Conservation (phyloP, 1,140 invertebrate species). For the Samia ricini region DNA sequence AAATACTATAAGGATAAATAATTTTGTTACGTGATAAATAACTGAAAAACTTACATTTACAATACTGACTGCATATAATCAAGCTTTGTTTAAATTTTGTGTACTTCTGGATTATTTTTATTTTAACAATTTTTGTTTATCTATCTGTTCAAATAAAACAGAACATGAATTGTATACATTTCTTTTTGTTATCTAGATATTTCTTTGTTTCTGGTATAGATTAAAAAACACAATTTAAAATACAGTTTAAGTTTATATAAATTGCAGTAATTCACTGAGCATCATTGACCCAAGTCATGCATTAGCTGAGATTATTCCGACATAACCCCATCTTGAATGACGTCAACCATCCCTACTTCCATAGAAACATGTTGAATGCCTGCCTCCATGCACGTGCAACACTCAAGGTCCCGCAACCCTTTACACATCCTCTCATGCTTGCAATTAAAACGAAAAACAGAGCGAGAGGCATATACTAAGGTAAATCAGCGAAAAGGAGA, state of each 20-base stretch:
- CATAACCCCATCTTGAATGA: slow-evolving; percentile 23
- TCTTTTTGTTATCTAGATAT: no score
- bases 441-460: slow-evolving; percentile 76
- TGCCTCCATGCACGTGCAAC: slow-evolving; percentile 66
- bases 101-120: neutral
- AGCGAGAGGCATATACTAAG: slow-evolving; percentile 42
- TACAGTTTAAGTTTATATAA: neutral
- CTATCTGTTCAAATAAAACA: no score
- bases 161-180: no score
- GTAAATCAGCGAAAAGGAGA: slow-evolving; percentile 48
- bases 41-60: slow-evolving; percentile 26
- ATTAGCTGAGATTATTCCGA: slow-evolving; percentile 15
- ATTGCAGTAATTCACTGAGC: slow-evolving; percentile 6
- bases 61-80: neutral
- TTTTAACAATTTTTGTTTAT: no score
- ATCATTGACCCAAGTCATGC: slow-evolving; percentile 18
- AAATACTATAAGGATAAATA: no score
- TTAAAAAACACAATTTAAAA: neutral
- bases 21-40: no score
- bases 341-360: slow-evolving; percentile 48
- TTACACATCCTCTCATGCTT: slow-evolving; percentile 71
- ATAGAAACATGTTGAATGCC: slow-evolving; percentile 67
- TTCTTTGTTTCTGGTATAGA: no score
- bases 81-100: neutral
- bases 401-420: slow-evolving; percentile 72